Base-by-base conservation (phyloP, 2,888 invertebrate genomes). In the Fissipunctia ypsillon region DNA sequence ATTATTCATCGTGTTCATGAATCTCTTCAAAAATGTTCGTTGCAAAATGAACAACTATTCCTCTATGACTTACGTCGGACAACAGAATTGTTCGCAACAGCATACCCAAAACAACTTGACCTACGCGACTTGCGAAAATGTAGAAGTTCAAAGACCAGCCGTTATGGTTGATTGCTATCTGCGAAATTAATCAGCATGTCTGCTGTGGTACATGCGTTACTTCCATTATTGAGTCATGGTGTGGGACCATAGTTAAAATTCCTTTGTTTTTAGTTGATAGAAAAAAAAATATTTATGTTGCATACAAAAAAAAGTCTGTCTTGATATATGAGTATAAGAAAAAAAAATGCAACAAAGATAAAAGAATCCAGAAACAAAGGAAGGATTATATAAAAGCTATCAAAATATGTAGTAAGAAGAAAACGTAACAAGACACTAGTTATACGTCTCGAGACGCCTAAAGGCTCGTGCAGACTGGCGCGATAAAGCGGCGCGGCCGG, bases 141-240 rank as follows among this genome's bases (percentile, higher is more conserved):
- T 59, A 59, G 35, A 19, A 68, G 56, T 71, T 73, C 38, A 79
- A 60, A 73, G 81, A 69, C 54, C 75, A 71, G 38, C 41, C 3
- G 61, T 52, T 56, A 38, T 79, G 74, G 78, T 76, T 65, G 56
- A 60, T 69, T 63, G 28, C 60, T 72, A 84, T 84, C 87, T 87
- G 87, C 72, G 3, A 67, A 76, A 79, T 81, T 84, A 86, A 87
- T 87, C 83, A 87, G 66, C 74, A 66, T 67, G 70, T 60, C 63
- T 73, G 73, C 45, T 71, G 22, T 65, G 59, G 73, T 77, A 70
- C 80, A 86, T 78, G 50, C 67, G 81, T 61, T 72, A 73, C 69
- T 79, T 65, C 65, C 69, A 85, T 83, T 70, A 83, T 69, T 85
- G 84, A 82, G 75, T 82, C 83, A 81, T 81, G n/a, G 25, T 70